Evolutionary conservation across 2,797 vertebrate species (phyloP).

Genomic region (Gymnopithys bicolor): DNA sequence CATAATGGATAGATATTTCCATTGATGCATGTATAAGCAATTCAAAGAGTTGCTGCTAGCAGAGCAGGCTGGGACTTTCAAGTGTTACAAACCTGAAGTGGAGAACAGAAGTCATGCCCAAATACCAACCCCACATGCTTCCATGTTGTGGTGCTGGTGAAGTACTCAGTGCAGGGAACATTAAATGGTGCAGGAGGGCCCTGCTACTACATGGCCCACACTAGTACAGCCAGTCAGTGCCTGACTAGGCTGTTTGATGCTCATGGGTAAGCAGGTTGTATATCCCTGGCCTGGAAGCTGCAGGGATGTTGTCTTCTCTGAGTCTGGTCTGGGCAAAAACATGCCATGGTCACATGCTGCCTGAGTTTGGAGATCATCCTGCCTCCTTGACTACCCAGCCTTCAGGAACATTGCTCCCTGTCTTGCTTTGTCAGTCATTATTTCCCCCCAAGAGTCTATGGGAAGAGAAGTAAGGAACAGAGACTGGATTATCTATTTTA

Average conservation of each 20-base stretch:
- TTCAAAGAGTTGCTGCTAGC: not conserved
- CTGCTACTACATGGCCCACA: not conserved
- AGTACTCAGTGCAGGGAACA: not conserved
- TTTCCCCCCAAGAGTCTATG: too few relatives aligned
- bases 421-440: not conserved
- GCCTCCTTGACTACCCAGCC: not conserved
- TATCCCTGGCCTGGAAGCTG: not conserved
- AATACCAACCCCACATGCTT: not conserved
- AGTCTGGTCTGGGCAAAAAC: not conserved
- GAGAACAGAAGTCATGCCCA: not conserved
- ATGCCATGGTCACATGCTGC: accelerated
- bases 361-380: not conserved
- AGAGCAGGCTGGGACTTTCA: not conserved
- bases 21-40: not conserved
- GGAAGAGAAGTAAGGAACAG: not conserved
- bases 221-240: not conserved
- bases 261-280: not conserved
- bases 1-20: not conserved
- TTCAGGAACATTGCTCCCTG: not conserved
- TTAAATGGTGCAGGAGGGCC: not conserved
- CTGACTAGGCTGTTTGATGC: not conserved
- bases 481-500: not conserved
- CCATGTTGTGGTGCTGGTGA: not conserved
- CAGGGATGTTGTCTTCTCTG: not conserved
- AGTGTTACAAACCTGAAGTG: not conserved